Conservation (phyloP, 2,113 vertebrate genomes). For the Pelodiscus sinensis region DNA sequence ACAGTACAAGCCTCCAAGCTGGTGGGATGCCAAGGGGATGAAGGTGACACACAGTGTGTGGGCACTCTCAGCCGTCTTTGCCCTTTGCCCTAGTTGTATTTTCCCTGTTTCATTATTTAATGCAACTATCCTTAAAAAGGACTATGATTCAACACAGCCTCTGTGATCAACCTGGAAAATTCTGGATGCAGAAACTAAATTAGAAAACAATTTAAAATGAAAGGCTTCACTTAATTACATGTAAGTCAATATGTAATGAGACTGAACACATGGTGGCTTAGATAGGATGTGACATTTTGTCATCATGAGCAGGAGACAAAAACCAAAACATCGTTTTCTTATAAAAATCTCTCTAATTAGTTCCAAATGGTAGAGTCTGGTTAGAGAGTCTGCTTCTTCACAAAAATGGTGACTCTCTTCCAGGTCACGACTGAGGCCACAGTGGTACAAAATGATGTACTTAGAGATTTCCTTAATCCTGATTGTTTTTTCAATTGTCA, state of each 20-base stretch:
- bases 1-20: constrained; percentile 58
- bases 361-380: background rate
- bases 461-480: background rate
- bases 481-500: accelerated
- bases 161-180: background rate
- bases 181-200: accelerated
- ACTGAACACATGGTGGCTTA: background rate
- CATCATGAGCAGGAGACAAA: background rate
- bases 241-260: background rate
- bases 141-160: background rate
- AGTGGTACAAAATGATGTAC: background rate
- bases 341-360: background rate
- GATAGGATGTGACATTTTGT: background rate
- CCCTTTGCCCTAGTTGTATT: constrained; percentile 3
- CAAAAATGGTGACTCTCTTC: background rate
- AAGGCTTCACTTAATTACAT: background rate
- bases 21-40: constrained; percentile 49
- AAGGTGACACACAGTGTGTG: background rate
- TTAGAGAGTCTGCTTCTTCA: background rate
- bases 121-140: background rate
- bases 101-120: constrained; percentile 21
- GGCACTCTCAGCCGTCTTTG: constrained; percentile 40
- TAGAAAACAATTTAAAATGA: background rate
- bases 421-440: background rate
- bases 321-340: background rate